Conservation (phyloP, 2,888 invertebrate genomes). For the Pasiphila rectangulata region DNA sequence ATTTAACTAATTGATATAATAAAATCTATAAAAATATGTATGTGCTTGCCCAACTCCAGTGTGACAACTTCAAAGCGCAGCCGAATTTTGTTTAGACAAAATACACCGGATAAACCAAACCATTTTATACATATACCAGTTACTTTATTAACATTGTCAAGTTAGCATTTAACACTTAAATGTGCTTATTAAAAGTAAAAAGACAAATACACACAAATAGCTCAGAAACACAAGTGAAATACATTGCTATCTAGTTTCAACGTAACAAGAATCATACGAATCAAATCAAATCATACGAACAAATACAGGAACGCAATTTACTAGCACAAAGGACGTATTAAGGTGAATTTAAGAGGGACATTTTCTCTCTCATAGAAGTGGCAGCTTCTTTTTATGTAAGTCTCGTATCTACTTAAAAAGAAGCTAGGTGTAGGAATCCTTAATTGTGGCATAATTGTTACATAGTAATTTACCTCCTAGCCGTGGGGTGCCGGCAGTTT, state of each 20-base stretch:
- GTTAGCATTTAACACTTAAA: too few species aligned
- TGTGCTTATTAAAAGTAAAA: background rate
- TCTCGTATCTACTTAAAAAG: too few species aligned
- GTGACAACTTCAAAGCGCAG: background rate
- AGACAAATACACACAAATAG: background rate
- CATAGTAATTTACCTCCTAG: too few species aligned
- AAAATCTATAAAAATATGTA: too few species aligned
- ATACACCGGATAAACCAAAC: background rate
- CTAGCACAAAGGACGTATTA: conserved; percentile 30
- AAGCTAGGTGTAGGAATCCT: too few species aligned
- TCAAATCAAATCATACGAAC: conserved; percentile 48
- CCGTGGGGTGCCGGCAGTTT: too few species aligned
- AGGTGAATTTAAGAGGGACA: too few species aligned
- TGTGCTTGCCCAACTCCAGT: background rate
- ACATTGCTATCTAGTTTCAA: background rate
- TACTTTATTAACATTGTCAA: too few species aligned
- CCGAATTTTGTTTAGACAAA: background rate
- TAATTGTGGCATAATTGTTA: too few species aligned
- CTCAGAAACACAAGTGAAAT: background rate
- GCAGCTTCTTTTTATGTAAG: too few species aligned
- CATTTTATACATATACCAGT: background rate
- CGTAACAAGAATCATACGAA: conserved; percentile 22
- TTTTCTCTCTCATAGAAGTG: too few species aligned
- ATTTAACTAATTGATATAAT: too few species aligned
- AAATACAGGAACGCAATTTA: conserved; percentile 47